Percentiles rank a stretch among this genome's conserved stretches.
phyloP scores from a whole-genome alignment of 2,888 invertebrate species.

The Drosophila ustulata region DNA sequence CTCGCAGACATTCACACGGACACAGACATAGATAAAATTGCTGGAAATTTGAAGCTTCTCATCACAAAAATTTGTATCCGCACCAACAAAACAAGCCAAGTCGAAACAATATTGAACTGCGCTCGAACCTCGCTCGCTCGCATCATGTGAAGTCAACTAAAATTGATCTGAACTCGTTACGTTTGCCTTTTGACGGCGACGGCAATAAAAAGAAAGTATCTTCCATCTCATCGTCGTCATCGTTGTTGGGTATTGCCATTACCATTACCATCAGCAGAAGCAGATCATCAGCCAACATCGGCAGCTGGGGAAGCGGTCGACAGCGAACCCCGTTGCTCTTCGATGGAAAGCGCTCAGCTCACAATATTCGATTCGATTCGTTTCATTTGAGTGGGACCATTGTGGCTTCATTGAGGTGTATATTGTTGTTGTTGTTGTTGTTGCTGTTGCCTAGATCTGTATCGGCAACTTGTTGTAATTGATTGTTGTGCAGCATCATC shows the following conservation, averaged over 20 bases:
- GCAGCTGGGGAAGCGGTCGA: slow-evolving; percentile 22
- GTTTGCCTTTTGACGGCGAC: slow-evolving; percentile 63
- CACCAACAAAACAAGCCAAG: slow-evolving; percentile 58
- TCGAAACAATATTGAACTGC: slow-evolving; percentile 68
- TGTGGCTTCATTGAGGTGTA: slow-evolving; percentile 50
- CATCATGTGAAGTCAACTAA: slow-evolving; percentile 73
- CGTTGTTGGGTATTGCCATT: slow-evolving; percentile 30
- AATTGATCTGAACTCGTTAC: slow-evolving; percentile 80
- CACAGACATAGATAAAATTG: slow-evolving; percentile 27
- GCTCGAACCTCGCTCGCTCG: slow-evolving; percentile 46
- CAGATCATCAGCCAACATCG: slow-evolving; percentile 17
- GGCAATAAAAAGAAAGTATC: slow-evolving; percentile 82
- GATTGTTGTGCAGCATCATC: slow-evolving; percentile 78
- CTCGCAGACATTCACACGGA: slow-evolving; percentile 14
- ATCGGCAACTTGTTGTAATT: slow-evolving; percentile 74
- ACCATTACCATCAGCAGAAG: slow-evolving; percentile 57
- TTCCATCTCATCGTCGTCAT: slow-evolving; percentile 44
- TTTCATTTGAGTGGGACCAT: slow-evolving; percentile 54
- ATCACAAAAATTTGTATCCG: slow-evolving; percentile 47
- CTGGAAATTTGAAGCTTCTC: slow-evolving; percentile 64
- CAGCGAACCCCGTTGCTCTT: slow-evolving; percentile 23
- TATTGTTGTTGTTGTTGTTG: slow-evolving; percentile 29
- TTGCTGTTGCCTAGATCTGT: slow-evolving; percentile 43
- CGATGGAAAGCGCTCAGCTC: slow-evolving; percentile 60
- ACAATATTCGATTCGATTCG: slow-evolving; percentile 73